A percentile compares a stretch with the other conserved stretches of the same genome.
phyloP scores from a whole-genome alignment of 2,113 vertebrate species.

The Seriola quinqueradiata region DNA sequence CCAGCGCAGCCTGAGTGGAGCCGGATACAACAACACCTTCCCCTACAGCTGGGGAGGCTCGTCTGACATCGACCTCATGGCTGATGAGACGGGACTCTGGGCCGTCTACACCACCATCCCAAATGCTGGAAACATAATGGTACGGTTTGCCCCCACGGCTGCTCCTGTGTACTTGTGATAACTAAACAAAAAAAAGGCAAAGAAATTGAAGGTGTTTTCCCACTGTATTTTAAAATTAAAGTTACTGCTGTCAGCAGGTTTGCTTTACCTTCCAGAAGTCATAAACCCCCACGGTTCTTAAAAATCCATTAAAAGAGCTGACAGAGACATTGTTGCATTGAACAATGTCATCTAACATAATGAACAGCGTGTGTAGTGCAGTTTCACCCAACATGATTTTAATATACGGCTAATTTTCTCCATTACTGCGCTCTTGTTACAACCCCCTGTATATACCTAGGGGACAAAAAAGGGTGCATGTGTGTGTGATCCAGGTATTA shows the following conservation, averaged over 20 bases:
- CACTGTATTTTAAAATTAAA: background rate
- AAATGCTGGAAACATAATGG: conserved; percentile 84
- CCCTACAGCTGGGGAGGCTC: conserved; percentile 96
- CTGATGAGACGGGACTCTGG: conserved; percentile 93
- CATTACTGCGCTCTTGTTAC: background rate
- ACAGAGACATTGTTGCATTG: conserved; percentile 1
- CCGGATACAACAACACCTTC: conserved; percentile 93
- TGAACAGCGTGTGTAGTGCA: background rate
- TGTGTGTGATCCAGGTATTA: background rate
- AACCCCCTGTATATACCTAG: background rate
- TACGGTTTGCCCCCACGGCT: conserved; percentile 18
- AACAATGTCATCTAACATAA: conserved; percentile 20
- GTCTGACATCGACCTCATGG: conserved; percentile 93
- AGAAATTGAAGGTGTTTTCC: background rate
- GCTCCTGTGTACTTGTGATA: background rate
- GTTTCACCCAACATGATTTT: background rate
- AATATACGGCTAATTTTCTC: conserved; percentile 1
- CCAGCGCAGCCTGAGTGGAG: conserved; percentile 85
- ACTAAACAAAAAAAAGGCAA: background rate
- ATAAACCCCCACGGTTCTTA: background rate
- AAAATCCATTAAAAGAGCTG: conserved; percentile 33
- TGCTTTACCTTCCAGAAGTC: conserved; percentile 8
- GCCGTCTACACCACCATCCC: conserved; percentile 91
- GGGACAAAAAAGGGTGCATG: background rate
- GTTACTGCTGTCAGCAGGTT: conserved; percentile 8